Conservation (phyloP, 2,888 invertebrate species). For the Cephus sareptanus region DNA sequence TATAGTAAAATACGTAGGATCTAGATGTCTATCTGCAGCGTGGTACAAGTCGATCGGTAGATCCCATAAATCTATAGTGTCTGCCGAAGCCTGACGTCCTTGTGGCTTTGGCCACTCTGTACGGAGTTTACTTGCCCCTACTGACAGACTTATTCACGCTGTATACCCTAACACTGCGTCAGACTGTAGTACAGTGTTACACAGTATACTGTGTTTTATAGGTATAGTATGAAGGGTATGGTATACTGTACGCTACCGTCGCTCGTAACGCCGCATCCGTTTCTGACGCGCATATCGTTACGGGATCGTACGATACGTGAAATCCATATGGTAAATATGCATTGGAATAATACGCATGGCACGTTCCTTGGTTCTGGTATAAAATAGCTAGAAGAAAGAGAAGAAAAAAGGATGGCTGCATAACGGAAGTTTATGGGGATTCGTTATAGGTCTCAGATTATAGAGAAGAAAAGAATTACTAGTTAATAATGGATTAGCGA, state of each 20-base stretch:
- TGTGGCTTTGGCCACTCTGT: constrained; percentile 40
- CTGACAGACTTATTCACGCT: constrained; percentile 23
- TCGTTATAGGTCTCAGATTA: neutral
- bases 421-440: neutral
- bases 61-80: constrained; percentile 48
- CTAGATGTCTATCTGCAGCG: constrained; percentile 49
- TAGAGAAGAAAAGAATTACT: neutral
- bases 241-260: neutral
- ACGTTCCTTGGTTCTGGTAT: neutral
- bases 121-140: constrained; percentile 28
- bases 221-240: neutral
- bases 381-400: neutral
- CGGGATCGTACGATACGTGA: neutral
- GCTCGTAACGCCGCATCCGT: neutral
- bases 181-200: neutral
- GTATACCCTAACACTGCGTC: neutral
- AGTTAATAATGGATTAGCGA: neutral
- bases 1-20: constrained; percentile 35
- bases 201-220: neutral
- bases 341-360: neutral
- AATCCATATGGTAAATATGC: neutral
- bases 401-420: neutral
- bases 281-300: neutral
- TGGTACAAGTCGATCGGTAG: constrained; percentile 48
- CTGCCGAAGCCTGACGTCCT: constrained; percentile 52